Conservation (phyloP, 30 jellyfish, hydroid and myxozoan species). For the Catostylus mosaicus region DNA sequence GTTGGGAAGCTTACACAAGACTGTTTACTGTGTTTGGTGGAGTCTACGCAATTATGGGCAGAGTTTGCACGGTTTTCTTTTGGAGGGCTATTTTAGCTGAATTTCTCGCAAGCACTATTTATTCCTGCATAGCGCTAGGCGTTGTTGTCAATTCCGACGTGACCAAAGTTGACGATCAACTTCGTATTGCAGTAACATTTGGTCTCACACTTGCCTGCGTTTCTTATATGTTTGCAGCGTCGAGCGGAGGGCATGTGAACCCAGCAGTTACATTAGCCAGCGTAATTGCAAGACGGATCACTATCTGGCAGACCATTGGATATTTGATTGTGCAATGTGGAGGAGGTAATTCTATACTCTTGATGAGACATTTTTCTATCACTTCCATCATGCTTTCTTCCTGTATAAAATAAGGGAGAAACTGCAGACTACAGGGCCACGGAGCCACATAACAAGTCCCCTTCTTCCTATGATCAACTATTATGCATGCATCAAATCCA, state of each 20-base stretch:
- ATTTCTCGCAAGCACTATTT: conserved; percentile 59
- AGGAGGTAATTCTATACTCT: conserved; percentile 79
- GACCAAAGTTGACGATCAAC: conserved; percentile 26
- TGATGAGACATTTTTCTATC: too few relatives aligned
- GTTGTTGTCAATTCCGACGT: conserved; percentile 48
- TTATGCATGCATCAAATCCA: too few relatives aligned
- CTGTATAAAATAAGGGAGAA: too few relatives aligned
- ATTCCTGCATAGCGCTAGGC: conserved; percentile 27
- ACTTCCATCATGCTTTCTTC: too few relatives aligned
- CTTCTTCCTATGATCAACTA: too few relatives aligned
- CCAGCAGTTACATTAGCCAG: conserved; percentile 72
- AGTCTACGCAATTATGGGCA: conserved; percentile 8
- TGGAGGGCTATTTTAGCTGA: conserved; percentile 86
- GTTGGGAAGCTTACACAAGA: too few relatives aligned
- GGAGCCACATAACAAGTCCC: too few relatives aligned
- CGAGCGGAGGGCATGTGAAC: conserved; percentile 74
- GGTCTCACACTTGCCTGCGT: conserved; percentile 66
- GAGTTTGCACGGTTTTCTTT: conserved; percentile 30
- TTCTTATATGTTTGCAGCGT: conserved; percentile 48
- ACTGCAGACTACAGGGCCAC: too few relatives aligned
- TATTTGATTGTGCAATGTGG: conserved; percentile 61
- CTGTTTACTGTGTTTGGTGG: neutral
- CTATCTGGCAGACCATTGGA: conserved; percentile 22
- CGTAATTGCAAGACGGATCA: conserved; percentile 48
- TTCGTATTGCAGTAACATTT: conserved; percentile 52